Conservation (phyloP, 92 coral and sea anemone genomes). For the Parazoanthus atlanticus region DNA sequence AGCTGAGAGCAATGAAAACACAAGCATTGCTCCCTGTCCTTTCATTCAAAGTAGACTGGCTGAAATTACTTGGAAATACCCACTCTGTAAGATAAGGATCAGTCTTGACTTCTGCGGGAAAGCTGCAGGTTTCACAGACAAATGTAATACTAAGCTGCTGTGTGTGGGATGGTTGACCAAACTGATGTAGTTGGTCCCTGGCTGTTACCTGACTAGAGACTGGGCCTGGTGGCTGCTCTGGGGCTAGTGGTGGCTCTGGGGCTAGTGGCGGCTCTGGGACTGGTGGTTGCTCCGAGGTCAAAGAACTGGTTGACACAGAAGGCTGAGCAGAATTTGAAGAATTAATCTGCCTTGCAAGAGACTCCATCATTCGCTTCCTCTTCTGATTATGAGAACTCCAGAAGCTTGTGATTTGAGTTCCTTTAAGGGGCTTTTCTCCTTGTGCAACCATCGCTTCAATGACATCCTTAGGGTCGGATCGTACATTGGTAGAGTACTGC, state of each 20-base stretch:
- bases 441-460: slow-evolving; percentile 31
- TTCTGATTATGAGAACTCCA: no score
- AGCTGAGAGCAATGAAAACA: slow-evolving; percentile 53
- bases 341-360: no score
- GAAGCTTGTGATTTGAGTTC: slow-evolving; percentile 40
- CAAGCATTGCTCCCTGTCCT: slow-evolving; percentile 65
- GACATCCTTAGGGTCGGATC: slow-evolving; percentile 41
- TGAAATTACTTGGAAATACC: slow-evolving; percentile 24
- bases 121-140: slow-evolving; percentile 6
- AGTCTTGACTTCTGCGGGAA: neutral
- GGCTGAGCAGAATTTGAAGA: neutral
- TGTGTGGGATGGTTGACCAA: no score
- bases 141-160: neutral
- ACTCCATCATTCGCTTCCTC: no score
- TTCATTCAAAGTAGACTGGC: slow-evolving; percentile 56
- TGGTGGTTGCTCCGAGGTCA: neutral
- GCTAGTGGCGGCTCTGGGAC: neutral
- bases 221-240: no score
- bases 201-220: no score
- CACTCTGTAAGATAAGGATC: slow-evolving; percentile 32
- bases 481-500: slow-evolving; percentile 39
- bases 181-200: no score
- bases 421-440: slow-evolving; percentile 42
- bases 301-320: neutral
- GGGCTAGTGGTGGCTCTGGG: neutral